Evolutionary conservation across 1,140 invertebrate species (phyloP).

Genomic region (Drusus annulatus): DNA sequence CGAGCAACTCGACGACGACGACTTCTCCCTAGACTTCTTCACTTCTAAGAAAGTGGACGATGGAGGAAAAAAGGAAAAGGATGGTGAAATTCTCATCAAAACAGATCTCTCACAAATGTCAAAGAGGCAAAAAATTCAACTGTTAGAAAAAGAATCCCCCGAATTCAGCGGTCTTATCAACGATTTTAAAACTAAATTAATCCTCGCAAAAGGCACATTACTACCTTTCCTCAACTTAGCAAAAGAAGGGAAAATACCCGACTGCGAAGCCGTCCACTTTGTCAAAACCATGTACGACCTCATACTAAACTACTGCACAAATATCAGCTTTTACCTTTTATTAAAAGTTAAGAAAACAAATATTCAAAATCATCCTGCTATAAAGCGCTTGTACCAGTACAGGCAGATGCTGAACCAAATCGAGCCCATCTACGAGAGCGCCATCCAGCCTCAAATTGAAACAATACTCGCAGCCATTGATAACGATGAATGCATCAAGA

Average conservation of each 20-base stretch:
- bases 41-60: conserved; percentile 62
- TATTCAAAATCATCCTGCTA: conserved; percentile 87
- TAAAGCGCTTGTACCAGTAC: conserved; percentile 86
- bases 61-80: conserved; percentile 60
- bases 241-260: conserved; percentile 71
- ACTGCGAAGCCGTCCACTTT: conserved; percentile 76
- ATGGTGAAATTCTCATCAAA: conserved; percentile 74
- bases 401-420: conserved; percentile 83
- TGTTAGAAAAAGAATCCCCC: conserved; percentile 87
- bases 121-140: conserved; percentile 80
- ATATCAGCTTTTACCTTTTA: conserved; percentile 89
- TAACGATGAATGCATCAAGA: conserved; percentile 67
- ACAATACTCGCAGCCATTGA: conserved; percentile 70
- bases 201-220: conserved; percentile 76
- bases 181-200: conserved; percentile 83
- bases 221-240: conserved; percentile 78
- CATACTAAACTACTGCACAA: conserved; percentile 86
- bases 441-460: conserved; percentile 78
- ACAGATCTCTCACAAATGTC: conserved; percentile 84
- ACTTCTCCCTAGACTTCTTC: conserved; percentile 83
- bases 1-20: conserved; percentile 85
- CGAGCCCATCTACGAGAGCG: conserved; percentile 76
- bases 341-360: conserved; percentile 82
- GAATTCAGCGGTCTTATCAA: conserved; percentile 83
- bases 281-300: conserved; percentile 80